Percentiles rank a stretch among this genome's conserved stretches.
Conservation (phyloP, 1,140 invertebrate genomes). For the Asbolus verrucosus region DNA sequence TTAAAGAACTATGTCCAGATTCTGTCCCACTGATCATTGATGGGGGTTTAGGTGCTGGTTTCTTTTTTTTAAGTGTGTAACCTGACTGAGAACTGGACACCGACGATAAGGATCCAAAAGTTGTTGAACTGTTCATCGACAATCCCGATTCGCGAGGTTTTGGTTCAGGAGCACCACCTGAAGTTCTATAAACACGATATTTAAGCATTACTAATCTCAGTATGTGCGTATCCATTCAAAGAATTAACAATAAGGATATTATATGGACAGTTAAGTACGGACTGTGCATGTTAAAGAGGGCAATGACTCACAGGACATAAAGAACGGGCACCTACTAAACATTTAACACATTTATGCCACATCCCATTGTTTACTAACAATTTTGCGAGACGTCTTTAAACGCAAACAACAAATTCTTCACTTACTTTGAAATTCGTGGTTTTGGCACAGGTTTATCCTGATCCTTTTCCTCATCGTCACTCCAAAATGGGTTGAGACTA, state of each 20-base stretch:
- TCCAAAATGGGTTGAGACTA: slow-evolving; percentile 78
- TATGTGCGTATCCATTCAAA: not conserved
- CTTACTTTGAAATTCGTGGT: slow-evolving; percentile 62
- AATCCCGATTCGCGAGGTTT: not conserved
- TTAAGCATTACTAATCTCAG: slow-evolving; percentile 61
- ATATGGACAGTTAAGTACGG: slow-evolving; percentile 1
- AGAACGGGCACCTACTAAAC: too few relatives aligned
- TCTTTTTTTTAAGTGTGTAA: slow-evolving; percentile 71
- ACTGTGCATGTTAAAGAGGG: slow-evolving; percentile 45
- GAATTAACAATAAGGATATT: not conserved
- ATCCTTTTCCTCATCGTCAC: slow-evolving; percentile 73
- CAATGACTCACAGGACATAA: slow-evolving; percentile 42
- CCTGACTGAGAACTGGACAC: slow-evolving; percentile 65
- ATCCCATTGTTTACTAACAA: too few relatives aligned
- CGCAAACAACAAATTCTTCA: too few relatives aligned
- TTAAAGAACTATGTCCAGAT: slow-evolving; percentile 55
- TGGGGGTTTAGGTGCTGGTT: slow-evolving; percentile 77
- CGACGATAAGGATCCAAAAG: slow-evolving; percentile 59
- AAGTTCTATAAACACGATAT: slow-evolving; percentile 59
- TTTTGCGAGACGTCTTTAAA: too few relatives aligned
- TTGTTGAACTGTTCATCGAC: slow-evolving; percentile 13
- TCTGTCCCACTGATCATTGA: slow-evolving; percentile 58
- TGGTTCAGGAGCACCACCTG: slow-evolving; percentile 1
- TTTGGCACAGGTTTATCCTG: slow-evolving; percentile 71
- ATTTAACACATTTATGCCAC: too few relatives aligned